Evolutionary conservation across 64 coral and sea anemone genomes (phyloP), one percentile per base, ranked within the genome.

Genomic region (Platygyra sinensis): DNA sequence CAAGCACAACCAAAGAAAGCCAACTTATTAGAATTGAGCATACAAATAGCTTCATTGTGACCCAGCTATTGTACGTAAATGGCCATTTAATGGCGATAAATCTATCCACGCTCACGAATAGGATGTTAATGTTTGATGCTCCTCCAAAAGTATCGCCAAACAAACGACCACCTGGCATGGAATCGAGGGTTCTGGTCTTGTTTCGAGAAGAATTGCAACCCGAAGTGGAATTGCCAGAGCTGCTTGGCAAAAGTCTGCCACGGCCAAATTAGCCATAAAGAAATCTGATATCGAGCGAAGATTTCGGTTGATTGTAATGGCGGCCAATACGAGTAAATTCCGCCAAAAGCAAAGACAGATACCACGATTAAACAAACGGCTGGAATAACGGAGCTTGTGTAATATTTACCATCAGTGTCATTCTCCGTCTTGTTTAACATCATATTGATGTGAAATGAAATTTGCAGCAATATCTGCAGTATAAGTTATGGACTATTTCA

Each of bases 201-300:
- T n/a, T 80, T 49, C 67, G 10, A 72, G 72, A 4, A 92, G 78
- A 60, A 84, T 60, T 20, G 75, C 55, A 12, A 85, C 38, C 8
- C 89, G 76, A 60, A 95, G 17, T 72, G 94, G 94, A 18, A 95
- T 42, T 4, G 89, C 61, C 24, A 92, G 16, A 4, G 85, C 71
- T 22, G 89, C 94, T 73, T 95, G 94, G 60, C 80, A 55, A 13
- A 95, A 89, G 72, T 95, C 90, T 12, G 94, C 86, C 19, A 95
- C 46, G 49, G 94, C 94, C 11, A 95, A 87, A 78, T 92, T 95
- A 36, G 83, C 89, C 20, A 95, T 30, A 11, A 92, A 80, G 46
- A 91, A 59, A 80, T 92, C 91, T 46, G 57, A 54, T 20, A 49
- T 54, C 1, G 86, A 82, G 33, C 80, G 83, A 73, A 95, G 79